Evolutionary conservation across 1,140 invertebrate species (phyloP).

Genomic region (Leguminivora glycinivorella): DNA sequence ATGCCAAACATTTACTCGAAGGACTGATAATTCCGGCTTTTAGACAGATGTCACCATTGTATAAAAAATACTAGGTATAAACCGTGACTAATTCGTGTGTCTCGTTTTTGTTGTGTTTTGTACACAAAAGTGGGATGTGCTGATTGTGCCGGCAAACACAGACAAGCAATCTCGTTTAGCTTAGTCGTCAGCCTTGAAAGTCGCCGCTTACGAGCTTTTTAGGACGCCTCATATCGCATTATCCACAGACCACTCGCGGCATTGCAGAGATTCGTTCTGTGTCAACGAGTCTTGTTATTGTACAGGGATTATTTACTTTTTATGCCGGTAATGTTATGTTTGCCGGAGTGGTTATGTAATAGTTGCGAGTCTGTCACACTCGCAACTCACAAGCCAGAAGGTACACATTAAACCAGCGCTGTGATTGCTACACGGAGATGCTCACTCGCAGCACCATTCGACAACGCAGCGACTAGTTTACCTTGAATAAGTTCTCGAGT

Average conservation of each 20-base stretch:
- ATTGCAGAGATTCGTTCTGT: constrained; percentile 1
- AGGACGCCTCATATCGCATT: constrained; percentile 21
- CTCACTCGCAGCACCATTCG: constrained; percentile 15
- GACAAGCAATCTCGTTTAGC: constrained; percentile 19
- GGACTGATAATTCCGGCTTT: constrained; percentile 12
- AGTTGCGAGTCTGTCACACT: constrained; percentile 18
- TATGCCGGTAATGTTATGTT: constrained; percentile 35
- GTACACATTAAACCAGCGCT: constrained; percentile 5
- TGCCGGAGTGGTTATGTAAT: constrained; percentile 31
- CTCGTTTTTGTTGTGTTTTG: constrained; percentile 14
- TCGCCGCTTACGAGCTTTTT: constrained; percentile 27
- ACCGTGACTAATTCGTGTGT: constrained; percentile 23
- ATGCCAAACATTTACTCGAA: background rate
- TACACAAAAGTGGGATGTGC: constrained; percentile 22
- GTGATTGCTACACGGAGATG: constrained; percentile 20
- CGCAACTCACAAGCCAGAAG: background rate
- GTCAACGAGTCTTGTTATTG: constrained; percentile 10
- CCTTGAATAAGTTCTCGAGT: constrained; percentile 64
- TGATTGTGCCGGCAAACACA: constrained; percentile 19
- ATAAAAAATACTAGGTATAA: background rate
- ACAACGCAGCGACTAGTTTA: constrained; percentile 54
- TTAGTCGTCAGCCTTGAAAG: constrained; percentile 27
- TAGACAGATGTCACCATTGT: no score
- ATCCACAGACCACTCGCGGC: background rate
- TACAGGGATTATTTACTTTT: constrained; percentile 26